Base-by-base conservation (phyloP, 2,797 vertebrate genomes). In the Clamator glandarius region DNA sequence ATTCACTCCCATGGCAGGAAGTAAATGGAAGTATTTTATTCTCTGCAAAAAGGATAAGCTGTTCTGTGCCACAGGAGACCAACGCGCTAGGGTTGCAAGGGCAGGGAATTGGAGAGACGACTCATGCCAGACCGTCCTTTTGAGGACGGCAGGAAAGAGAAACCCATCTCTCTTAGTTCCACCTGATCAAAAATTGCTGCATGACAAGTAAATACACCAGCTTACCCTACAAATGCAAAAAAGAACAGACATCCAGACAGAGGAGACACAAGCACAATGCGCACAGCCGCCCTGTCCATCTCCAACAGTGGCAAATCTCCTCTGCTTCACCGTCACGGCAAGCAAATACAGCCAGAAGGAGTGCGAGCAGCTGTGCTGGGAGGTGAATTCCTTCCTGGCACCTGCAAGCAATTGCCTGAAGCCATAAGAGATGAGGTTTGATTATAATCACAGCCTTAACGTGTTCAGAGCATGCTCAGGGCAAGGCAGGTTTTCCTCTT, bases 391-490 rank as follows among this genome's bases (percentile, higher is more conserved):
- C 79, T 79, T 58, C 79, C 85, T 84, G 70, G 51, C 79, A 95
- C 82, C 92, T 82, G 87, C 36, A 19, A 26, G 55, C 15, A 16
- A 24, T 82, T 89, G 75, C 33, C 46, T 62, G 78, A 42, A 83
- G 68, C 50, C 42, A 5, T 4, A 5, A 54, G 66, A 28, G 11
- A 9, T 5, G 33, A 55, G 75, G 6, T 14, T 8, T 74, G 19
- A 35, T 70, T 51, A 26, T 17, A 8, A 35, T 58, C 28, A 26
- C 19, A 10, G 26, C 4, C 55, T 33, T 5, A 31, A 10, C 1
- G 0, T 1, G 13, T 23, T n/a, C n/a, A n/a, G n/a, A n/a, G n/a
- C 8, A 6, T 2, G 15, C 42, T 55, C 2, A 6, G 52, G 70
- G 66, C 23, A 36, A 52, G 57, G 8, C 11, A 28, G 20, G 44